Conservation (phyloP, 2,797 vertebrate species). For the Staurois parvus region DNA sequence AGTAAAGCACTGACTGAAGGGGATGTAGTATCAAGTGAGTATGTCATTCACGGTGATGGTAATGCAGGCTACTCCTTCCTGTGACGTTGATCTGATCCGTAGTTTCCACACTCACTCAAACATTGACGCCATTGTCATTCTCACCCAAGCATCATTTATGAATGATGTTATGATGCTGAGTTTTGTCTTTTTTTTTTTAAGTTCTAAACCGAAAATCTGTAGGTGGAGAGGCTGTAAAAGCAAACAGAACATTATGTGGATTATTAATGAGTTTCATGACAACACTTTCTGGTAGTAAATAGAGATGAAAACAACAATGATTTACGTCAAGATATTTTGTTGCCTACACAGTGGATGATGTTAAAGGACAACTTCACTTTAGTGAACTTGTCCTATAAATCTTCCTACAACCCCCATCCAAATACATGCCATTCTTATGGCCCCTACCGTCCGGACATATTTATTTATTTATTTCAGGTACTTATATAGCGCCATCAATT, state of each 20-base stretch:
- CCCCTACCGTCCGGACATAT: too few species aligned
- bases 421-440: too few species aligned
- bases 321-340: slow-evolving; percentile 18
- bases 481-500: too few species aligned
- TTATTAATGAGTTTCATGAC: slow-evolving; percentile 7
- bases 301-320: neutral
- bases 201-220: neutral
- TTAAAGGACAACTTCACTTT: neutral
- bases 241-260: slow-evolving; percentile 5
- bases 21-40: slow-evolving; percentile 30
- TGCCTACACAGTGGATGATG: neutral
- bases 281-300: slow-evolving; percentile 1
- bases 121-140: slow-evolving; percentile 22
- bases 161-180: slow-evolving; percentile 16
- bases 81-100: slow-evolving; percentile 36
- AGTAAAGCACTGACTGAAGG: slow-evolving; percentile 56
- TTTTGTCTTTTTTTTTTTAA: neutral
- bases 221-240: slow-evolving; percentile 18
- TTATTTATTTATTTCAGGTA: too few species aligned
- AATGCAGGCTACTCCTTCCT: slow-evolving; percentile 25
- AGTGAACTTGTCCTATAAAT: too few species aligned
- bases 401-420: too few species aligned
- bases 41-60: neutral
- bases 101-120: slow-evolving; percentile 28
- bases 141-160: slow-evolving; percentile 13